phyloP scores from a whole-genome alignment of 1,140 invertebrate species.

The Cryptotermes secundus region DNA sequence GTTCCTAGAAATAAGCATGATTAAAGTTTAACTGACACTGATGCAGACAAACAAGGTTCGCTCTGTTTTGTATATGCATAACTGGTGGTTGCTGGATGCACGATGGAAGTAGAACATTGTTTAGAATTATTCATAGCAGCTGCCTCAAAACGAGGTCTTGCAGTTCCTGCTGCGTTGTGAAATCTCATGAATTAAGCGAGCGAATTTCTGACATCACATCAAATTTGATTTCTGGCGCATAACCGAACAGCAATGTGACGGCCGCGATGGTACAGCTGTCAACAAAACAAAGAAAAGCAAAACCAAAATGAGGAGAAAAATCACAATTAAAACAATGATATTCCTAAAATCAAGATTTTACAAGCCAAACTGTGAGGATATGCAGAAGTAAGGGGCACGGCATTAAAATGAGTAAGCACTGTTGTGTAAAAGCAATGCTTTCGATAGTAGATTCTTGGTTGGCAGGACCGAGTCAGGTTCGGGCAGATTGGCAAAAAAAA shows the following conservation, averaged over 20 bases:
- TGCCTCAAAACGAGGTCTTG: constrained; percentile 25
- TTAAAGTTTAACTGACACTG: constrained; percentile 17
- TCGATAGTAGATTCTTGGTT: no score
- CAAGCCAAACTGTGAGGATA: no score
- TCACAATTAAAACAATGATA: background rate
- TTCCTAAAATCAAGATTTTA: background rate
- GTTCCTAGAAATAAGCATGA: background rate
- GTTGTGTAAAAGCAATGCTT: no score
- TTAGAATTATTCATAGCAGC: constrained; percentile 28
- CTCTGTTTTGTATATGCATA: constrained; percentile 10
- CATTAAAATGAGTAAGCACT: no score
- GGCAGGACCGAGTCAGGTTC: no score
- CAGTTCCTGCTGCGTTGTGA: background rate
- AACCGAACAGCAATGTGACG: constrained; percentile 1
- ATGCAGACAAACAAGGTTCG: constrained; percentile 16
- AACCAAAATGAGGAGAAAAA: background rate
- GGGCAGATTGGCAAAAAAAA: no score
- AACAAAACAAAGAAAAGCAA: background rate
- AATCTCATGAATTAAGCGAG: constrained; percentile 27
- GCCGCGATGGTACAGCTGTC: background rate
- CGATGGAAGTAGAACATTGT: constrained; percentile 21
- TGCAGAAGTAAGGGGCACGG: no score
- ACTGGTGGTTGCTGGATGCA: background rate
- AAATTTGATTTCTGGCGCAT: constrained; percentile 5
- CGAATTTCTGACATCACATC: constrained; percentile 19